phyloP scores from a whole-genome alignment of 2,888 invertebrate species.

The Gisinianus flammeolus region DNA sequence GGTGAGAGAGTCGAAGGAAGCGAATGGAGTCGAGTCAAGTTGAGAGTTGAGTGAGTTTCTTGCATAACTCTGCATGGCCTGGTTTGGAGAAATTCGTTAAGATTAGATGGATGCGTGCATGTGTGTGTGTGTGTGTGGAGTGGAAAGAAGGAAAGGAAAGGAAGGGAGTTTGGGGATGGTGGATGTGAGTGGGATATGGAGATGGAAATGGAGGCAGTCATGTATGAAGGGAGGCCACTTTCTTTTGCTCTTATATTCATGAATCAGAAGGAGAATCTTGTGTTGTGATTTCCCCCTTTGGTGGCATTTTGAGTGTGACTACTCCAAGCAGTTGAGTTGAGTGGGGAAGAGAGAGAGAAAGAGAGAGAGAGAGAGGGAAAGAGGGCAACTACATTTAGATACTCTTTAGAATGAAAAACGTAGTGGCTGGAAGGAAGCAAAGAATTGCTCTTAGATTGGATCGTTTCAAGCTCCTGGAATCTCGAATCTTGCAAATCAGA shows the following conservation, averaged over 20 bases:
- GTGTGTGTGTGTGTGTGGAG: no score
- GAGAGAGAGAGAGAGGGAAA: neutral
- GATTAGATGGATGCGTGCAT: no score
- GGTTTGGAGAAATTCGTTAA: no score
- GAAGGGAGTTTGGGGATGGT: neutral
- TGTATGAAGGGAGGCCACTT: neutral
- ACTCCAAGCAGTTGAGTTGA: neutral
- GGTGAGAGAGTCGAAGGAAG: no score
- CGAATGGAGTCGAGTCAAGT: no score
- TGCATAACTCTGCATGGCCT: neutral
- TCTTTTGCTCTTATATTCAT: neutral
- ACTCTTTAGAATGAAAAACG: neutral
- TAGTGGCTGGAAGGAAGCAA: conserved; percentile 21
- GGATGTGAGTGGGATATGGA: neutral
- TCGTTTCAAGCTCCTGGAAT: conserved; percentile 24
- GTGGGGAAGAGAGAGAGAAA: neutral
- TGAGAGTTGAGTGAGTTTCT: neutral
- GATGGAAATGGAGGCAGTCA: neutral
- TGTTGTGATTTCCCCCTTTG: conserved; percentile 13
- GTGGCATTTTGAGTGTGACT: conserved; percentile 1
- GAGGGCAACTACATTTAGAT: neutral
- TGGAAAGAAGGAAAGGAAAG: neutral
- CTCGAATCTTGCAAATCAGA: conserved; percentile 38
- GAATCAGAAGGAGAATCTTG: neutral
- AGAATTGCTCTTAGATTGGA: conserved; percentile 31